A percentile compares a stretch with the other conserved stretches of the same genome.
These are phyloP conservation scores for Pygoscelis adeliae DNA, from an alignment of 2,113 vertebrate species.

Conservation along the genomic window DNA sequence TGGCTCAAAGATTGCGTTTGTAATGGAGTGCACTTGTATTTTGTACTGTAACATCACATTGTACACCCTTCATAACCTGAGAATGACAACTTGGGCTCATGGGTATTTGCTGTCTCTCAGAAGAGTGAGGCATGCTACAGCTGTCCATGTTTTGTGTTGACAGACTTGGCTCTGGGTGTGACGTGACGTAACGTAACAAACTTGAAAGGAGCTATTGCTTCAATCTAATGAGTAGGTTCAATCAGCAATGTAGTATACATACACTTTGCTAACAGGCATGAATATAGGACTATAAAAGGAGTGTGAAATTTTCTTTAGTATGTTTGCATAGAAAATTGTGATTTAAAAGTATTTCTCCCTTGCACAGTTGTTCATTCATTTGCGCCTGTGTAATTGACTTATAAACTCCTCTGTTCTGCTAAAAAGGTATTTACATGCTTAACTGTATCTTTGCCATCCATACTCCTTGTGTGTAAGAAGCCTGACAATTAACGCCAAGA, in stretches of 20 bases:
- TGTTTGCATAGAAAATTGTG: background rate
- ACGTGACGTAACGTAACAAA: background rate
- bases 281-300: background rate
- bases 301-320: background rate
- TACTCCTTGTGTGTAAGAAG: background rate
- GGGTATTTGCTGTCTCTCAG: background rate
- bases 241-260: background rate
- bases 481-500: background rate
- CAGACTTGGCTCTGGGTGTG: background rate
- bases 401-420: background rate
- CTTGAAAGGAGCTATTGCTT: background rate
- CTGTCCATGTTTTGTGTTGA: background rate
- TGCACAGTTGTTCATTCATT: background rate
- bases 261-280: background rate
- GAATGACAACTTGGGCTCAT: background rate
- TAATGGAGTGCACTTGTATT: background rate
- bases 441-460: background rate
- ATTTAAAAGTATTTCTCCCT: background rate
- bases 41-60: background rate
- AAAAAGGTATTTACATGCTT: background rate
- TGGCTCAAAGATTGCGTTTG: background rate
- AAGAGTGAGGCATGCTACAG: background rate
- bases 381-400: background rate
- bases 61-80: background rate
- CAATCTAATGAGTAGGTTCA: background rate